Evolutionary conservation across 2,113 vertebrate genomes (phyloP), one percentile per base, ranked within the genome.

Genomic region (Aythya baeri): DNA sequence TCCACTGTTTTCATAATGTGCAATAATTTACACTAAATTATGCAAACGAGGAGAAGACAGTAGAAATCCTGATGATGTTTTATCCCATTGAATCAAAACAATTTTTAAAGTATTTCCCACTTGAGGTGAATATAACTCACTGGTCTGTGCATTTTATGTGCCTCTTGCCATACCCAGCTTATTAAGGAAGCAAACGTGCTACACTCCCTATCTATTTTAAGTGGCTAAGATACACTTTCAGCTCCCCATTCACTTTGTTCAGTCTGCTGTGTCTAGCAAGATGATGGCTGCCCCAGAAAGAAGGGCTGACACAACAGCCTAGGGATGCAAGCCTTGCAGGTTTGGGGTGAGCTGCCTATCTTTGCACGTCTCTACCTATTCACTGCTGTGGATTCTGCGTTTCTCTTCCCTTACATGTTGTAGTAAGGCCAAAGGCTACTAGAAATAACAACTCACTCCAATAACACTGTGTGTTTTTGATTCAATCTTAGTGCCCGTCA

Each of bases 311-410:
- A 44, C 22, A 57, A n/a, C 3, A 36, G 34, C 14, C 49, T 16
- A 41, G 9, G 8, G 3, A 26, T 21, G 16, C 23, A 75, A 62
- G 5, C 5, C 36, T 79, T 62, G 13, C 31, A 86, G 34, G n/a
- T 20, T 59, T 27, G 50, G 41, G 34, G 12, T 0, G 1, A 88
- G 6, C 44, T 29, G 7, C 23, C 4, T 22, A 46, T 26, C 46
- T 58, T 75, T 43, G 43, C 5, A 11, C 9, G 4, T 3, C 3
- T 15, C 25, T 31, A 78, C 52, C 36, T 61, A 6, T 8, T 27
- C 38, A 26, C 17, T 43, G 34, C 17, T 21, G 17, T 0, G 0
- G 16, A 34, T 5, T 38, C 44, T 73, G 4, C 9, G 2, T 2
- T 75, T 17, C 14, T 67, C 9, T 16, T 81, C 11, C 23, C 29